Evolutionary conservation across 2,797 vertebrate species (phyloP), one percentile per base, ranked within the genome.

Genomic region (Chrysocyon brachyurus): DNA sequence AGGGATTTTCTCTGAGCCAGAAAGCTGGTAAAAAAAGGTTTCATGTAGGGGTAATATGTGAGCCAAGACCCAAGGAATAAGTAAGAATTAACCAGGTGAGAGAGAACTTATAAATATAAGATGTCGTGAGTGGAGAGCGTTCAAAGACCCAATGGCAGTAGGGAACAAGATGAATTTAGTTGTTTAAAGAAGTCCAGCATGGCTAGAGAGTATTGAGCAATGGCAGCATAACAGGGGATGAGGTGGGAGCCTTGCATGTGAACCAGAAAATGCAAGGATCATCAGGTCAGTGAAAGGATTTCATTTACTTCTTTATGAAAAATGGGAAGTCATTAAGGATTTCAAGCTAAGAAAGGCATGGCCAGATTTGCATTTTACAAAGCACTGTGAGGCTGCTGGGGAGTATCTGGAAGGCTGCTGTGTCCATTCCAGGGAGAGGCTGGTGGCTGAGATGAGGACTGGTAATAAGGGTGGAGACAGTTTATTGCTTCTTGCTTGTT

Each of bases 21-120:
- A 95, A 92, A 36, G 16, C 12, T 85, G 15, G 22, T 56, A 87
- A 82, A 59, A 59, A 90, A 63, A 90, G 52, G 72, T 33, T 82
- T 87, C 36, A 28, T 14, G 28, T 24, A 46, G 40, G 16, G 46
- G 24, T 72, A 72, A 93, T n/a, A 59, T 91, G 46, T 21, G 54
- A 92, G 33, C 82, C 17, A 92, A 57, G 49, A 94, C 21, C n/a
- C 61, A 17, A 87, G 64, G 36, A 78, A 57, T 36, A 94, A 75
- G 31, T 68, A 92, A 89, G 59, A 59, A 72, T 31, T 88, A 70
- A 49, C 61, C 21, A 68, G 82, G 8, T 36, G 17, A 75, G 66
- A 61, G 68, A 77, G 40, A 78, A 87, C 17, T 33, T n/a, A 66
- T 81, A 46, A 46, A 46, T 73, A 40, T 15, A 33, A 56, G 72